A percentile compares a stretch with the other conserved stretches of the same genome.
These are phyloP conservation scores for Holocentrus rufus DNA, from an alignment of 2,797 vertebrate species.

Conservation along the genomic window DNA sequence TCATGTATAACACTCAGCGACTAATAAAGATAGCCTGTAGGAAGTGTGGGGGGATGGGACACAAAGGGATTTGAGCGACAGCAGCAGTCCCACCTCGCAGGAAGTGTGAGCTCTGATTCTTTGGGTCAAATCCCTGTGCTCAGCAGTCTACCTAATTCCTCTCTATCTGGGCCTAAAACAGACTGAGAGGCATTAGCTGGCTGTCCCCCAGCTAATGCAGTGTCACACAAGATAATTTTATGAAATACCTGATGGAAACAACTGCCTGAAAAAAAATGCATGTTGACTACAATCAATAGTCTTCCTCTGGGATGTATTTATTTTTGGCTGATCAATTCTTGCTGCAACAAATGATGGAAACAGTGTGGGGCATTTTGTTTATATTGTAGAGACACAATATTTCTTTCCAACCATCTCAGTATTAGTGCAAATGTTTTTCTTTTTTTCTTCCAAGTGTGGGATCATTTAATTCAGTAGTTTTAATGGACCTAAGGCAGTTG, in stretches of 20 bases:
- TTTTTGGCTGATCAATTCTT: too few species aligned
- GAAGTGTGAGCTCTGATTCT: conserved; percentile 42
- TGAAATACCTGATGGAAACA: neutral
- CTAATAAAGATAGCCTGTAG: neutral
- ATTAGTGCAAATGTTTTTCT: too few species aligned
- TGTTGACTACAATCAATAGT: neutral
- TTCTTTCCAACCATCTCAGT: too few species aligned
- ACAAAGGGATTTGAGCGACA: conserved; percentile 30
- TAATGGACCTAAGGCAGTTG: too few species aligned
- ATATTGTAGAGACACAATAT: too few species aligned
- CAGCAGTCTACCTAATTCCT: conserved; percentile 63
- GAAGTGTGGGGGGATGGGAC: neutral
- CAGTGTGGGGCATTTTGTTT: neutral
- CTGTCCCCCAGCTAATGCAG: conserved; percentile 9
- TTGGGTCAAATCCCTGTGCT: conserved; percentile 54
- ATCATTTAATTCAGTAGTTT: too few species aligned
- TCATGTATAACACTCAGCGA: neutral
- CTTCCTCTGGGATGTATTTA: neutral
- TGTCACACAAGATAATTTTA: neutral
- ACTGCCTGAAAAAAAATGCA: neutral
- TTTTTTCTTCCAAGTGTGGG: too few species aligned
- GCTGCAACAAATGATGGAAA: neutral
- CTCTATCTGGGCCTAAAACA: conserved; percentile 25
- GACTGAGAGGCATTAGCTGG: neutral
- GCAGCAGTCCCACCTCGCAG: conserved; percentile 28